Percentiles rank a stretch among this genome's conserved stretches.
These are phyloP conservation scores for Myiotriccus ornatus DNA, from an alignment of 2,797 vertebrate genomes.

Conservation along the genomic window DNA sequence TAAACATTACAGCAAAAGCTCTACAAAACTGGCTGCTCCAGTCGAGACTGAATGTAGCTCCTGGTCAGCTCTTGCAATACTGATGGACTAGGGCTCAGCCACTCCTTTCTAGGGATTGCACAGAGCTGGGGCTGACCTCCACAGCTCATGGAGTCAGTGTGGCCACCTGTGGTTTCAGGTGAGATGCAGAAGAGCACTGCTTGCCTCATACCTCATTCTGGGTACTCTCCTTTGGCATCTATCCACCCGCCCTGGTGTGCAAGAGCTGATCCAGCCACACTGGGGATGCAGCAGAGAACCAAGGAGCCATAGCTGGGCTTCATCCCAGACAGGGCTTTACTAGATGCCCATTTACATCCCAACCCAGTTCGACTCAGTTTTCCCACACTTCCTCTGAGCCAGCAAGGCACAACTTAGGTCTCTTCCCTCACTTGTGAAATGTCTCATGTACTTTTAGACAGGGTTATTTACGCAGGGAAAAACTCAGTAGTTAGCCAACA, in stretches of 20 bases:
- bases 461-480: not conserved
- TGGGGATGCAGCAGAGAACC: not conserved
- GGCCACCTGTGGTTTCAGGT: not conserved
- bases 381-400: not conserved
- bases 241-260: not conserved
- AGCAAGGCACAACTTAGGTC: not conserved
- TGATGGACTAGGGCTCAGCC: not conserved
- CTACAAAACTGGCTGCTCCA: not conserved
- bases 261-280: not conserved
- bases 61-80: not conserved
- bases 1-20: not conserved
- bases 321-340: not conserved
- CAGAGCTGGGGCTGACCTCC: not conserved
- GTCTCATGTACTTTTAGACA: not conserved
- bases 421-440: not conserved
- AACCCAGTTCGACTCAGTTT: not conserved
- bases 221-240: not conserved
- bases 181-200: not conserved
- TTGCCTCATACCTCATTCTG: not conserved
- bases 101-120: not conserved
- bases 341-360: not conserved
- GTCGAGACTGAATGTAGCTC: not conserved
- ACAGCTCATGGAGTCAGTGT: not conserved
- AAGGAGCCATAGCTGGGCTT: not conserved
- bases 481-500: not conserved